Percentiles rank a stretch among this genome's conserved stretches.
These are phyloP conservation scores for Tympanuchus pallidicinctus DNA, from an alignment of 2,113 vertebrate genomes.

Conservation along the genomic window DNA sequence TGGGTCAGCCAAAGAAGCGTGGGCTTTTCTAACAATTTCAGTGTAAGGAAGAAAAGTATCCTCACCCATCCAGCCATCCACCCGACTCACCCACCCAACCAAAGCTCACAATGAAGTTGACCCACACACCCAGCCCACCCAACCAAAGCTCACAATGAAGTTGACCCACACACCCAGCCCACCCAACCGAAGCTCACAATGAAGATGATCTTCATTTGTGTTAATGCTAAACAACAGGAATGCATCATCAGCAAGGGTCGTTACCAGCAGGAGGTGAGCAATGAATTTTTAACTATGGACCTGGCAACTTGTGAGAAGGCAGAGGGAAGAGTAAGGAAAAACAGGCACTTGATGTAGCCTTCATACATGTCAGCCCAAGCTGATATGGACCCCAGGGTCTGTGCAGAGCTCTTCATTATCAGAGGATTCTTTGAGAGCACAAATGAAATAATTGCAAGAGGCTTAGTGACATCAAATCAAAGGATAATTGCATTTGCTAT, in stretches of 20 bases:
- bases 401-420: neutral
- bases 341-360: neutral
- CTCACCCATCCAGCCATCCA: neutral
- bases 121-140: no score
- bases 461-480: neutral
- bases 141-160: no score
- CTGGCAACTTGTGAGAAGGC: neutral
- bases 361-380: neutral
- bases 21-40: neutral
- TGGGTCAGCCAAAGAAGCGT: neutral
- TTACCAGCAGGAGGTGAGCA: neutral
- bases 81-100: no score
- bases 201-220: neutral
- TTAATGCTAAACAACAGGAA: neutral
- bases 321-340: neutral
- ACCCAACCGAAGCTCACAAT: rapidly evolving
- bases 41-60: rapidly evolving
- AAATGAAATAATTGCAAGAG: neutral
- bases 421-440: neutral
- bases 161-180: no score
- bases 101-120: no score
- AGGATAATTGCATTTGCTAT: neutral
- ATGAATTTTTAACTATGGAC: rapidly evolving
- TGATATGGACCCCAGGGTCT: neutral
- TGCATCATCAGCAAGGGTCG: rapidly evolving